Evolutionary conservation across 2,797 vertebrate genomes (phyloP).

Genomic region (Lepidocolaptes lacrymiger): DNA sequence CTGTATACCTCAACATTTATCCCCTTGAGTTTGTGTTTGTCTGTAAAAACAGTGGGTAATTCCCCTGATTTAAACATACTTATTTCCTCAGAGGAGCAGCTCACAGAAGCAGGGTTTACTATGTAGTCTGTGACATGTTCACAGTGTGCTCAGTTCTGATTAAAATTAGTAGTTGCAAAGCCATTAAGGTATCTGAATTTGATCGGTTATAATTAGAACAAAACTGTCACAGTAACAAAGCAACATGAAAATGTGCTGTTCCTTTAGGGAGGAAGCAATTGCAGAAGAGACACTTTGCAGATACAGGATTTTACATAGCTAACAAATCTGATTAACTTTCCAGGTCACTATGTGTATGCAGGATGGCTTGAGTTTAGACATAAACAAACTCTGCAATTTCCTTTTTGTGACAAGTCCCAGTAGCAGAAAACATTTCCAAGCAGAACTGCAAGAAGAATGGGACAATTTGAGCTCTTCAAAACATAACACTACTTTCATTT

Average conservation of each 20-base stretch:
- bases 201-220: not conserved
- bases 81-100: not conserved
- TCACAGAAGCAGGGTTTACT: not conserved
- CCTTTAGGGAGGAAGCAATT: not conserved
- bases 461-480: not conserved
- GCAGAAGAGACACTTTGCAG: not conserved
- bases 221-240: slow-evolving; percentile 1
- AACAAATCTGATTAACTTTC: slow-evolving; percentile 18
- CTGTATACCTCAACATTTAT: not conserved
- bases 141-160: not conserved
- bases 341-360: not conserved
- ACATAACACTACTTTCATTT: not conserved
- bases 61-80: not conserved
- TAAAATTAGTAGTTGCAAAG: not conserved
- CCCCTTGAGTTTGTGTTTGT: not conserved
- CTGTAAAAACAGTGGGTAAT: slow-evolving; percentile 30
- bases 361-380: not conserved
- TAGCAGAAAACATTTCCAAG: not conserved
- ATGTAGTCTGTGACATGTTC: not conserved
- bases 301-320: not conserved
- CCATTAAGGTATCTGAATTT: slow-evolving; percentile 13
- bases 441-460: not conserved
- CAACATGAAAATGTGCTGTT: not conserved
- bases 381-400: not conserved
- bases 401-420: not conserved